Base-by-base conservation (phyloP, 2,888 invertebrate species). In the Drosophila merina region DNA sequence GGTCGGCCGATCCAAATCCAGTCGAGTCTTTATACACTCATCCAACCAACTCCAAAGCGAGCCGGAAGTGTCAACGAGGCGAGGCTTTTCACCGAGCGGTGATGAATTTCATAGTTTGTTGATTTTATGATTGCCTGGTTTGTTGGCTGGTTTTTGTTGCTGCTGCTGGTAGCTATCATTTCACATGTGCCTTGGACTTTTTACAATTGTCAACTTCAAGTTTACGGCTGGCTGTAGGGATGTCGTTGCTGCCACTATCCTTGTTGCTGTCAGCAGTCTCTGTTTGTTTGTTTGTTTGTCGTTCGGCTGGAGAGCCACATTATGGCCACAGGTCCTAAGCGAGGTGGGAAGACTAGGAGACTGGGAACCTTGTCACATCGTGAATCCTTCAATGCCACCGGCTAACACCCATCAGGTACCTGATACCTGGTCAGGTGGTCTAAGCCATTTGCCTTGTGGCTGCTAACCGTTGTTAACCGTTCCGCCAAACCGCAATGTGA, bases 281-380 rank as follows among this genome's bases (percentile, higher is more conserved):
- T 28, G 59, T 55, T 6, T 62, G 58, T 44, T 42, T 69, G 50
- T 62, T 68, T 68, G 48, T 51, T 62, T 59, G 75, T 56, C 71
- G 75, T 57, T 73, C 73, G 75, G 70, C 74, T 64, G 62, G 66
- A 71, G 72, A 75, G 74, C 83, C 79, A 76, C 86, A 78, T 87
- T 78, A 82, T 85, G 85, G 85, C 75, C 77, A 72, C 79, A 73
- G 77, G 81, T 89, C 87, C 79, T 42, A 74, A 7, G 78, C 25
- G 30, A 77, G 80, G 74, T 76, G 75, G 6, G 2, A 1, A n/a
- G n/a, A 14, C 14, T 14, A 2, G 33, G 36, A 6, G 6, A 36
- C 36, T 36, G 36, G 36, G n/a, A 76, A 73, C 84, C 92, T 93
- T 77, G 80, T 82, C 86, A 84, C 93, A 89, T 93, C 92, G 89